phyloP scores from a whole-genome alignment of 2,113 vertebrate species.

The Zosterops borbonicus region DNA sequence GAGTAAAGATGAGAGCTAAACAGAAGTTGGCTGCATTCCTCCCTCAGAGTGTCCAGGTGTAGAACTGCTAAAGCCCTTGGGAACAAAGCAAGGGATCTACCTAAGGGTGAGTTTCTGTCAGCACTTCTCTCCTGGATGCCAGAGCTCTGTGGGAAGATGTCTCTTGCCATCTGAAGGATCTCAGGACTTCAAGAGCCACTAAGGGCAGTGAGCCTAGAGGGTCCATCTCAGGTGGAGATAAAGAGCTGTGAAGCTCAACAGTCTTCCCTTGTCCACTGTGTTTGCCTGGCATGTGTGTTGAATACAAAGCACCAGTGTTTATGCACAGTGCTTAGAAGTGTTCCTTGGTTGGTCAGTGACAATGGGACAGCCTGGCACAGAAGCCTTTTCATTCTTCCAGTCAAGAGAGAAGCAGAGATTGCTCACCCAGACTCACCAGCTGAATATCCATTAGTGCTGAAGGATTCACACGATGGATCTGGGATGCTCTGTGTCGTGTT shows the following conservation, averaged over 20 bases:
- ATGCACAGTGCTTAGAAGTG: not conserved
- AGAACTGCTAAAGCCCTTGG: not conserved
- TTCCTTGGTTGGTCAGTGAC: not conserved
- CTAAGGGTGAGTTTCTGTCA: not conserved
- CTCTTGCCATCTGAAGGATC: not conserved
- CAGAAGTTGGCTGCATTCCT: not conserved
- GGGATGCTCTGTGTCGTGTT: not conserved
- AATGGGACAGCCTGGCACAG: not conserved
- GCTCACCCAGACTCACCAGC: not conserved
- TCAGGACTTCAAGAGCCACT: not conserved
- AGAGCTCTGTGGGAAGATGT: not conserved
- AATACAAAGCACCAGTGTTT: slow-evolving; percentile 11
- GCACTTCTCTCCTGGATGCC: not conserved
- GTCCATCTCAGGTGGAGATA: not conserved
- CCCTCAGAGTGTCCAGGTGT: not conserved
- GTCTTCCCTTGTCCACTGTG: not conserved
- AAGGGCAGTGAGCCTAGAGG: not conserved
- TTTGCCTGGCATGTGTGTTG: not conserved
- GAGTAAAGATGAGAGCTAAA: not conserved
- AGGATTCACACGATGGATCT: not conserved
- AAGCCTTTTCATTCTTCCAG: not conserved
- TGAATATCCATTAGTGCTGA: not conserved
- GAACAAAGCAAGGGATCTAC: not conserved
- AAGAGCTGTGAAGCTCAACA: not conserved
- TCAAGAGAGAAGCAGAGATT: not conserved